Evolutionary conservation across 2,888 invertebrate genomes (phyloP), one percentile per base, ranked within the genome.

Genomic region (Byasa hedistus): DNA sequence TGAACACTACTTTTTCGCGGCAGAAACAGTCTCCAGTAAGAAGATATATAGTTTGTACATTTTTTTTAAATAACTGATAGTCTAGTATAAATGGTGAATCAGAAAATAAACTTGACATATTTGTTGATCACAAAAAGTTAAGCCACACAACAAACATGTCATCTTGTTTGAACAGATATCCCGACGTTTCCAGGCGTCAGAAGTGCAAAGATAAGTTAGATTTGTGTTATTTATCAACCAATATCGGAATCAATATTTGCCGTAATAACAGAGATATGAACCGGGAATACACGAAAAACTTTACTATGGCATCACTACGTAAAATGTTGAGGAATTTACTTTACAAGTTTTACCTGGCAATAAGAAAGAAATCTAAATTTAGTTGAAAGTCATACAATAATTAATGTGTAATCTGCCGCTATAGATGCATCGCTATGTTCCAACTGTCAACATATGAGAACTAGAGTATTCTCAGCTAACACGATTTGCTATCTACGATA

Each of bases 161-260:
- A 67, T 71, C 72, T 62, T 48, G 65, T 69, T 69, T 72, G 57
- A 24, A 68, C 58, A 66, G 51, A 65, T 56, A 39, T 10, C n/a
- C 52, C 57, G 32, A 55, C 23, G 54, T 58, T 52, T 65, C 52
- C 39, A 59, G 24, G 62, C 57, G 59, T 66, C 54, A 60, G 51
- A 48, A 22, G 44, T 39, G 24, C 51, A 21, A 36, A 36, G 51
- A 61, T 61, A 61, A 23, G 57, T 52, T 52, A 51, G 69, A 69
- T 65, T 27, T 63, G 65, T 63, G 68, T 62, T 55, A 66, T 60
- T 57, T 59, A 32, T 66, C 39, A 15, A 61, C 56, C 65, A 52
- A 61, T 57, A 64, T 58, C 54, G 21, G 27, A 54, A 58, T 58
- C 62, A 58, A 62, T 62, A 60, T 65, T 65, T 60, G 24, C 57